phyloP scores from a whole-genome alignment of 2,797 vertebrate genomes.

The Gadopsis marmoratus region DNA sequence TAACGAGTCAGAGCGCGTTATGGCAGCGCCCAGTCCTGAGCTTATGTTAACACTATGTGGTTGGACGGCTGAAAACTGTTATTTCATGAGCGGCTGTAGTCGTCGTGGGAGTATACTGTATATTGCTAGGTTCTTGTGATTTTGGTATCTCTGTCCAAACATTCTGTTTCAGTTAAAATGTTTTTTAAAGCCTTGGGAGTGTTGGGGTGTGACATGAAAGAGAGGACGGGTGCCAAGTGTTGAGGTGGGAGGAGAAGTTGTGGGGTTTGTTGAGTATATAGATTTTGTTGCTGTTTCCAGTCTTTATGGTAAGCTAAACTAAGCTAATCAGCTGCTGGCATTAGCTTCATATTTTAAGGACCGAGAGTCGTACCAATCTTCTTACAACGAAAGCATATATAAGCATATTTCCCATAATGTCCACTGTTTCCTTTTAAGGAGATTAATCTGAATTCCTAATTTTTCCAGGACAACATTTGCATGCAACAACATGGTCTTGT shows the following conservation, averaged over 20 bases:
- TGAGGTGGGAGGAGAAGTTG: slow-evolving; percentile 40
- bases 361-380: neutral
- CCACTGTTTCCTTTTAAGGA: neutral
- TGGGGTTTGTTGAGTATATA: slow-evolving; percentile 3
- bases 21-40: slow-evolving; percentile 10
- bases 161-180: slow-evolving; percentile 16
- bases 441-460: neutral
- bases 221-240: slow-evolving; percentile 10
- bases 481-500: neutral
- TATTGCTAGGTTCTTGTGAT: slow-evolving; percentile 26
- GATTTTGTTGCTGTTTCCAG: neutral
- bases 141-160: slow-evolving; percentile 9
- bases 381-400: neutral
- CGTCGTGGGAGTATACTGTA: slow-evolving; percentile 25
- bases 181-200: slow-evolving; percentile 16
- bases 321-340: neutral
- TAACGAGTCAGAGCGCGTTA: slow-evolving; percentile 17
- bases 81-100: slow-evolving; percentile 5
- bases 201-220: slow-evolving; percentile 8
- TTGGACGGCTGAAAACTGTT: slow-evolving; percentile 8
- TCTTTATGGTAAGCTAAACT: neutral
- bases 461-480: neutral
- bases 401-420: neutral
- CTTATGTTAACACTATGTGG: slow-evolving; percentile 3
- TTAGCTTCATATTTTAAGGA: neutral